A percentile compares a stretch with the other conserved stretches of the same genome.
These are phyloP conservation scores for Silurus aristotelis DNA, from an alignment of 2,797 vertebrate genomes.

Conservation along the genomic window DNA sequence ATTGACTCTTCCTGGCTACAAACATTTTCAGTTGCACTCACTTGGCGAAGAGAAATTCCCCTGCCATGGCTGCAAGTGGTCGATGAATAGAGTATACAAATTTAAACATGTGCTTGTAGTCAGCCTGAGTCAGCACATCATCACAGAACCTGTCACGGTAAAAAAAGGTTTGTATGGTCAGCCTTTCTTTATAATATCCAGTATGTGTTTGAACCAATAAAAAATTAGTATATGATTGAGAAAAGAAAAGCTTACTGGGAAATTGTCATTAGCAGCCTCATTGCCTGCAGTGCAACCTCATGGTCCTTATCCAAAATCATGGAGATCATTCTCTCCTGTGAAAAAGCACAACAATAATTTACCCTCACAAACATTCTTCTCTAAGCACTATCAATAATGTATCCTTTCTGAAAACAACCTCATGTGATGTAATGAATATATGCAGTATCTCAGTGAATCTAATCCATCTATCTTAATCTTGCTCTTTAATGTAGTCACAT, in stretches of 20 bases:
- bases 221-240: conserved; percentile 27
- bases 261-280: conserved; percentile 87
- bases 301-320: conserved; percentile 92
- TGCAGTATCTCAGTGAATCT: conserved; percentile 33
- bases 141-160: conserved; percentile 76
- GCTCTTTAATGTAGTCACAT: neutral
- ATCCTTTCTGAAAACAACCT: conserved; percentile 44
- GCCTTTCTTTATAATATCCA: conserved; percentile 8
- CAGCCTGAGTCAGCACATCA: conserved; percentile 76
- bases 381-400: conserved; percentile 26
- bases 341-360: conserved; percentile 38
- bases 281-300: conserved; percentile 88
- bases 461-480: neutral
- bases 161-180: neutral
- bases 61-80: conserved; percentile 82
- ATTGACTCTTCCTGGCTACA: neutral
- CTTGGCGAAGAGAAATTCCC: conserved; percentile 86
- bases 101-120: conserved; percentile 82
- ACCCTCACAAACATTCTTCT: conserved; percentile 1
- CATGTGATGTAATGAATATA: conserved; percentile 27
- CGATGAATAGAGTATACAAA: conserved; percentile 88
- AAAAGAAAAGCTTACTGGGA: conserved; percentile 74
- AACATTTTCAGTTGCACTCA: conserved; percentile 60
- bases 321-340: conserved; percentile 87
- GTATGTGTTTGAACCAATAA: neutral